Evolutionary conservation across 2,888 invertebrate species (phyloP).

Genomic region (Mythimna albipuncta): DNA sequence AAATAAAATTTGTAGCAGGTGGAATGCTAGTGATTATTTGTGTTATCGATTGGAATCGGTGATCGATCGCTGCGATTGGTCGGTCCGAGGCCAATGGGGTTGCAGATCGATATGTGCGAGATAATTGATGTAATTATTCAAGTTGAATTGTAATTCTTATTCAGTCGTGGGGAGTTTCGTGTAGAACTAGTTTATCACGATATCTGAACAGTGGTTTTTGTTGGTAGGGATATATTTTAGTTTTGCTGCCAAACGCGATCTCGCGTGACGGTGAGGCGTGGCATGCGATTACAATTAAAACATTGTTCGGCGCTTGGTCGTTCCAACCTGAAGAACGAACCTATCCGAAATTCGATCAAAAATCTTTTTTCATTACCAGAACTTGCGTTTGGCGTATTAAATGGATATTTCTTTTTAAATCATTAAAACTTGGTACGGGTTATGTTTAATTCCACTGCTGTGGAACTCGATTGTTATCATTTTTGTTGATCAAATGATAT

Average conservation of each 20-base stretch:
- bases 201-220: slow-evolving; percentile 68
- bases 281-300: slow-evolving; percentile 88
- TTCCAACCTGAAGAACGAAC: slow-evolving; percentile 65
- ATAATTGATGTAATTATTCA: slow-evolving; percentile 60
- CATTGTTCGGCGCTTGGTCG: slow-evolving; percentile 74
- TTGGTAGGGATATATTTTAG: slow-evolving; percentile 62
- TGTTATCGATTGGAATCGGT: slow-evolving; percentile 73
- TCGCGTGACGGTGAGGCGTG: slow-evolving; percentile 88
- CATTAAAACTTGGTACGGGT: slow-evolving; percentile 27
- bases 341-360: slow-evolving; percentile 70
- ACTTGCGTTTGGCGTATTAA: slow-evolving; percentile 45
- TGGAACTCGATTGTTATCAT: slow-evolving; percentile 38
- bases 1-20: slow-evolving; percentile 89
- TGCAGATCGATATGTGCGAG: slow-evolving; percentile 68
- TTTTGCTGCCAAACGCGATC: slow-evolving; percentile 83
- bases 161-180: slow-evolving; percentile 61
- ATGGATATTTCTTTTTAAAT: slow-evolving; percentile 40
- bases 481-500: slow-evolving; percentile 38
- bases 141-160: slow-evolving; percentile 54
- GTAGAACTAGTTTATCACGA: slow-evolving; percentile 71
- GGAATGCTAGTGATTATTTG: slow-evolving; percentile 76
- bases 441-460: slow-evolving; percentile 28
- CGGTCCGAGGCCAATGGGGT: slow-evolving; percentile 74
- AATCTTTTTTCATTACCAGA: slow-evolving; percentile 57
- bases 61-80: slow-evolving; percentile 70